Conservation (phyloP, 2,888 invertebrate genomes). For the Tipula vernalis region DNA sequence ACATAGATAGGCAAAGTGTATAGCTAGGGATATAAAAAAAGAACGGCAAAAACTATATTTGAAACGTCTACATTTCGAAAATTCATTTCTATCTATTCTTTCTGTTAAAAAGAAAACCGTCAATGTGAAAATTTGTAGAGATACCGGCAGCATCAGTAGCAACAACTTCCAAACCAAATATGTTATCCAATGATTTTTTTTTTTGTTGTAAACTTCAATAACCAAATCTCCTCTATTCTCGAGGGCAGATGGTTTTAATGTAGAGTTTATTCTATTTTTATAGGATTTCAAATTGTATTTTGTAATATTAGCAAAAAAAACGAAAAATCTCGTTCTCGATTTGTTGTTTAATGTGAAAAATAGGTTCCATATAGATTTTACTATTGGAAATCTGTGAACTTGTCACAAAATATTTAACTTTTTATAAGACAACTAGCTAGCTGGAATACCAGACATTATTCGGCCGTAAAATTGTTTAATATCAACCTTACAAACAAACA, state of each 20-base stretch:
- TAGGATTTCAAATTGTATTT: not conserved
- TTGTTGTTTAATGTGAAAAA: no score
- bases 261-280: not conserved
- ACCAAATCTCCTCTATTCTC: not conserved
- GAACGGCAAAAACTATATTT: not conserved
- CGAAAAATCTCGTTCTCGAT: no score
- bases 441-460: no score
- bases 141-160: not conserved
- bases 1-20: not conserved
- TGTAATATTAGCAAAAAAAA: not conserved
- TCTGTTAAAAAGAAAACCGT: no score
- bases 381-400: no score
- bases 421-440: no score
- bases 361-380: no score
- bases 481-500: no score
- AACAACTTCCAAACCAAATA: not conserved
- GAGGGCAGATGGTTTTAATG: constrained; percentile 4
- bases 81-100: not conserved
- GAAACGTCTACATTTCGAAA: not conserved
- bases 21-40: not conserved
- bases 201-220: not conserved
- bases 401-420: no score
- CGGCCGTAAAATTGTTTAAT: no score
- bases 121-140: not conserved
- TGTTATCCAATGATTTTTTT: not conserved